Base-by-base conservation (phyloP, 1,140 invertebrate genomes). In the Dreissena rostriformis region DNA sequence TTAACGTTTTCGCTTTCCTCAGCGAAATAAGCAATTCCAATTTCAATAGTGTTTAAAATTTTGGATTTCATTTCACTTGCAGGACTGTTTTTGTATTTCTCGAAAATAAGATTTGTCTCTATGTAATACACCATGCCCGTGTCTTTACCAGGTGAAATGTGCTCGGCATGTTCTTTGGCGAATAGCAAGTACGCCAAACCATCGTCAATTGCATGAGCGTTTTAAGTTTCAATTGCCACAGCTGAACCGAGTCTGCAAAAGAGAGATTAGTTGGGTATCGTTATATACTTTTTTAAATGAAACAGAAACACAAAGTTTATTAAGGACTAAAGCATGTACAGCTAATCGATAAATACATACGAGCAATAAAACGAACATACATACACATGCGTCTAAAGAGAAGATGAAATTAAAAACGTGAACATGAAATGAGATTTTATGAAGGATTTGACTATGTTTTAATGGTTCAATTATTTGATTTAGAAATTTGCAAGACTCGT, bases 121-220 rank as follows among this genome's bases (percentile, higher is more conserved):
- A 82, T 82, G 70, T 82, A 82, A 24, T 67, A 82, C 53, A 82
- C 79, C 79, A 82, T 82, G 2, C 79, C 79, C 10, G 79, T 73
- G 28, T 82, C 79, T 26, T 74, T 82, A 29, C 79, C 72, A 0
- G 79, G 79, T 7, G 39, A 15, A 1, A 82, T 52, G 39, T 67
- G 22, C 61, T 82, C 79, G 19, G 79, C 68, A 52, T 82, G 79
- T 24, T 72, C 55, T 57, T 74, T 82, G 2, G 79, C 70, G 22
- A 73, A 72, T 19, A 73, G 63, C 5, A 82, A 10, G 24, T 82
- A 65, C n/a, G 55, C 71, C 22, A 82, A 57, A 12, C 79, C 79
- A 15, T 72, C 79, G 5, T 82, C 79, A 26, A 79, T 22, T 8
- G 39, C 51, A 12, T 57, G 53, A 57, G 53, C 53, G 53, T 57